These are phyloP conservation scores for Orthonevra nobilis DNA, from an alignment of 2,888 invertebrate genomes.

Conservation along the genomic window DNA sequence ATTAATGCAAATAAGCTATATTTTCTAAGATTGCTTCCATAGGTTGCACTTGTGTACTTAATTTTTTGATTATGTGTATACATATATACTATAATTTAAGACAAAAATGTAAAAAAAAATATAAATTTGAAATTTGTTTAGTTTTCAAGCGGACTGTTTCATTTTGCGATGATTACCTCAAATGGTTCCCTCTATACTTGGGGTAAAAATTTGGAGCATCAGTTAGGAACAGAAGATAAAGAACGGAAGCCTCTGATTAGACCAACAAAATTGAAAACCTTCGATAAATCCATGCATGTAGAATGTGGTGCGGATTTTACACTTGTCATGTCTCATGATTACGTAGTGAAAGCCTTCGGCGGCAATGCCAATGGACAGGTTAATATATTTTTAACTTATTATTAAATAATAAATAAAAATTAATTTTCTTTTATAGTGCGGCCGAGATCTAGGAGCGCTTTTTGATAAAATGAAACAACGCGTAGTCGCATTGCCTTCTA, in stretches of 20 bases:
- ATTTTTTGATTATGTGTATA: too few species aligned
- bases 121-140: constrained; percentile 43
- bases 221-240: constrained; percentile 84
- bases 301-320: constrained; percentile 80
- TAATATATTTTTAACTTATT: not conserved
- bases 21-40: too few species aligned
- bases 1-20: too few species aligned
- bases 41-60: too few species aligned
- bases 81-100: too few species aligned
- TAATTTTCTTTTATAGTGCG: constrained; percentile 74
- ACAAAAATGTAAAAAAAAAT: too few species aligned
- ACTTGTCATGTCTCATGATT: constrained; percentile 79
- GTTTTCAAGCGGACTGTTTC: constrained; percentile 90
- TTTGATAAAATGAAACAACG: constrained; percentile 78
- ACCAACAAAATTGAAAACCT: constrained; percentile 77
- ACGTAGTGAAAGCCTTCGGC: constrained; percentile 79
- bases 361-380: constrained; percentile 80
- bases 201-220: constrained; percentile 95
- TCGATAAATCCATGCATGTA: constrained; percentile 78
- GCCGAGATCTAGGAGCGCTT: constrained; percentile 77
- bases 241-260: constrained; percentile 77
- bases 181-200: constrained; percentile 88
- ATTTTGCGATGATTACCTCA: constrained; percentile 87
- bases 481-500: constrained; percentile 78
- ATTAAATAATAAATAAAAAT: not conserved